Base-by-base conservation (phyloP, 2,888 invertebrate genomes). In the Eucera pruinosa region DNA sequence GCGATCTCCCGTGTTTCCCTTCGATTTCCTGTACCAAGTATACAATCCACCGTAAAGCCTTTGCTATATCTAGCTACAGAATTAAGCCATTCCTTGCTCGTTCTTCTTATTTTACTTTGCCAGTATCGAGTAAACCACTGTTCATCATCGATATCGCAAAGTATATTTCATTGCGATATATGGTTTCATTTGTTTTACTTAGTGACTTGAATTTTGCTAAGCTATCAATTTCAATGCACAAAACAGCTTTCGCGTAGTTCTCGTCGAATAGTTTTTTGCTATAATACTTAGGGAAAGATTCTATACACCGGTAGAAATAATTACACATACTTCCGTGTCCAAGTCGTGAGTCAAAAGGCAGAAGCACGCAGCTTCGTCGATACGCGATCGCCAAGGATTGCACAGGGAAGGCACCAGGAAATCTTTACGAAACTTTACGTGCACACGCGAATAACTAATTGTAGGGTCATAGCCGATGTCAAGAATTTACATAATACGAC, bases 401-500 rank as follows among this genome's bases (percentile, higher is more conserved):
- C 73, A 69, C 2, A 13, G 50, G 11, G 54, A 76, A 81, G 57
- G 74, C 66, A 72, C 48, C 74, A 65, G 54, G 66, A 73, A 73
- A 78, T 75, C 69, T 78, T 58, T 41, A 60, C 60, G 75, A 79
- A 79, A 81, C 55, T 75, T 69, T 58, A 69, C 78, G 64, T 71
- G 43, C 30, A 43, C 45, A 74, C 70, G 84, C 61, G 85, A 76
- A 85, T 85, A 85, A 85, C 85, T 85, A 85, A 85, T 85, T 85
- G 85, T 66, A 47, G 76, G 85, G 85, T 83, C 85, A 85, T 65
- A 48, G 76, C 76, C 58, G 82, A 82, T 83, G 83, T 85, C 80
- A 83, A 66, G 85, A 83, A 85, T 85, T 85, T 85, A 80, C 85
- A 85, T 83, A 85, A 85, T 80, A 83, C 85, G 85, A 85, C 85